Conservation (phyloP, 2,113 vertebrate species). For the Limanda limanda region DNA sequence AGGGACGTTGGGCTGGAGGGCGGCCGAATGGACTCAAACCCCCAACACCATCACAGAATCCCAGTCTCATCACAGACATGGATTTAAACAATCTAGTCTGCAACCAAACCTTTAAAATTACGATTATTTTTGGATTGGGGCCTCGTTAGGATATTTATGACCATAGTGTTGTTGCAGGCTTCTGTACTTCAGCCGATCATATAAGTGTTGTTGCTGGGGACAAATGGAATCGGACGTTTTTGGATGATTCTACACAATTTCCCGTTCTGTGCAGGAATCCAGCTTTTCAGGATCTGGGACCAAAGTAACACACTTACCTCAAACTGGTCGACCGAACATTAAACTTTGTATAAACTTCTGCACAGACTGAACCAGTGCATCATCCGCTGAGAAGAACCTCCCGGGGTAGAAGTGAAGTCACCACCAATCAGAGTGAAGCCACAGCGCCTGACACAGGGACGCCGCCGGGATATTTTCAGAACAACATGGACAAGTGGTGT, state of each 20-base stretch:
- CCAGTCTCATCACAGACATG: background rate
- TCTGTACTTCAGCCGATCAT: too few relatives aligned
- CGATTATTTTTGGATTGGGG: background rate
- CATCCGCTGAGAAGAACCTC: background rate
- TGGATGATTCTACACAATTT: too few relatives aligned
- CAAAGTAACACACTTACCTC: too few relatives aligned
- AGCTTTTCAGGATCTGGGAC: too few relatives aligned
- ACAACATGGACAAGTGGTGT: slow-evolving; percentile 48
- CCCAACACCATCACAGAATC: background rate
- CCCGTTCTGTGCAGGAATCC: too few relatives aligned
- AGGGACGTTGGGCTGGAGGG: background rate
- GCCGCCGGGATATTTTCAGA: slow-evolving; percentile 52
- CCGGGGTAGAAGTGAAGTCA: background rate
- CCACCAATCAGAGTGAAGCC: slow-evolving; percentile 1
- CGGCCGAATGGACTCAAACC: too few relatives aligned
- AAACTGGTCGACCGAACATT: background rate
- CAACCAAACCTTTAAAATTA: background rate
- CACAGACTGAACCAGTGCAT: background rate
- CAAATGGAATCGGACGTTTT: too few relatives aligned
- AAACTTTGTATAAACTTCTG: background rate
- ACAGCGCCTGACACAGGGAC: slow-evolving; percentile 23
- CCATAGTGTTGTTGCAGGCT: background rate
- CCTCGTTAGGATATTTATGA: too few relatives aligned
- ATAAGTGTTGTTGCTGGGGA: too few relatives aligned
- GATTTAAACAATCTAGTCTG: background rate